Evolutionary conservation across 2,888 invertebrate genomes (phyloP).

Genomic region (Poecilus cupreus): DNA sequence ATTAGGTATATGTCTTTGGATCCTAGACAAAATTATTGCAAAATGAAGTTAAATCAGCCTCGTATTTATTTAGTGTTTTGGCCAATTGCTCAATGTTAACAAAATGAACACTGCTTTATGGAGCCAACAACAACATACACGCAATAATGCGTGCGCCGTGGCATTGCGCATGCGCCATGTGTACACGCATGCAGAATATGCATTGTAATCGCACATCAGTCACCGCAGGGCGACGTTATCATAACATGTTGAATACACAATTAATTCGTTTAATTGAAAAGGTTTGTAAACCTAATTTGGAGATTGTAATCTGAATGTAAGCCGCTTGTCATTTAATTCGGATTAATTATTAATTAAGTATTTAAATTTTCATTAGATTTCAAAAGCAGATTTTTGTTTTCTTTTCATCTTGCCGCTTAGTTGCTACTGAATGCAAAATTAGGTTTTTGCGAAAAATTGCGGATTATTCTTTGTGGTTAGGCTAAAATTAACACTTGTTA

Average conservation of each 20-base stretch:
- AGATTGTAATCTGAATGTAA: constrained; percentile 37
- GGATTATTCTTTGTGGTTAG: not conserved
- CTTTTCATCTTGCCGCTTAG: constrained; percentile 24
- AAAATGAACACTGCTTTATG: not conserved
- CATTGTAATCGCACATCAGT: not conserved
- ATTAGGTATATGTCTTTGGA: too few species aligned
- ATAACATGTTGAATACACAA: constrained; percentile 15
- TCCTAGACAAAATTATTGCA: too few species aligned
- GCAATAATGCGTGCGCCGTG: not conserved
- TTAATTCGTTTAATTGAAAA: constrained; percentile 38
- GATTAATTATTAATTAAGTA: constrained; percentile 40
- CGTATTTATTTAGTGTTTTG: not conserved
- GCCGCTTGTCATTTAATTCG: constrained; percentile 25
- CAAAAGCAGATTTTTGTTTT: constrained; percentile 7
- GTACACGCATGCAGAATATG: not conserved
- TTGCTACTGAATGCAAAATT: not conserved
- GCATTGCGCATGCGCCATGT: not conserved
- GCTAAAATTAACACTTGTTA: not conserved
- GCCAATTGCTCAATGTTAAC: not conserved
- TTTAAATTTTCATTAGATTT: constrained; percentile 19
- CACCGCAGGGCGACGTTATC: constrained; percentile 12
- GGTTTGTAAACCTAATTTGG: constrained; percentile 42
- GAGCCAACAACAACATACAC: not conserved
- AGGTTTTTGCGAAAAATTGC: not conserved
- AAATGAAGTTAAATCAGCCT: too few species aligned